phyloP scores from a whole-genome alignment of 1,140 invertebrate genomes.

The Saccostrea cuccullata region DNA sequence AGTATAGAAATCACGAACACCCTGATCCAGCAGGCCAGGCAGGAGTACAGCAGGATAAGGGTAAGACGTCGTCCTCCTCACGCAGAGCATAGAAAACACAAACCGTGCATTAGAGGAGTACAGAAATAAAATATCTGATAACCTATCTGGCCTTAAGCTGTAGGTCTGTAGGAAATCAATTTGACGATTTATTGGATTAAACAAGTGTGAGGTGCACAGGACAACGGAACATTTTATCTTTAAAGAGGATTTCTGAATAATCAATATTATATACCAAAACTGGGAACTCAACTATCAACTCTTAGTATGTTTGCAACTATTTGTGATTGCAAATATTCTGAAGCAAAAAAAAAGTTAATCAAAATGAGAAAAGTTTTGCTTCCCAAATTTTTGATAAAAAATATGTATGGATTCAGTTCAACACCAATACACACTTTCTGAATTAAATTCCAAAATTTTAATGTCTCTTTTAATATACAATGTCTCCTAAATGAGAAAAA shows the following conservation, averaged over 20 bases:
- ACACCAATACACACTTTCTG: too few species aligned
- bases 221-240: constrained; percentile 1
- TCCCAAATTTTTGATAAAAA: too few species aligned
- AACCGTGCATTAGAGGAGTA: not conserved
- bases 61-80: not conserved
- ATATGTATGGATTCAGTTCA: too few species aligned
- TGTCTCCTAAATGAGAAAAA: too few species aligned
- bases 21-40: not conserved
- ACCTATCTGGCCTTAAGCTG: not conserved
- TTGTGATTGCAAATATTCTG: too few species aligned
- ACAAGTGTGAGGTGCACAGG: not conserved
- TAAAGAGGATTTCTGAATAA: not conserved
- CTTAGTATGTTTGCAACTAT: not conserved
- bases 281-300: not conserved
- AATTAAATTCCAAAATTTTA: too few species aligned
- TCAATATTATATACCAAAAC: not conserved
- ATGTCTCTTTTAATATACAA: too few species aligned
- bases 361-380: too few species aligned
- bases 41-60: not conserved
- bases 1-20: not conserved
- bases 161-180: not conserved
- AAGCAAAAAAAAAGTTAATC: too few species aligned
- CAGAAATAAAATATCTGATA: not conserved
- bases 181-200: constrained; percentile 22
- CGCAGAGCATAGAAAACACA: not conserved